phyloP scores from a whole-genome alignment of 2,888 invertebrate genomes.

The Rutpela maculata region DNA sequence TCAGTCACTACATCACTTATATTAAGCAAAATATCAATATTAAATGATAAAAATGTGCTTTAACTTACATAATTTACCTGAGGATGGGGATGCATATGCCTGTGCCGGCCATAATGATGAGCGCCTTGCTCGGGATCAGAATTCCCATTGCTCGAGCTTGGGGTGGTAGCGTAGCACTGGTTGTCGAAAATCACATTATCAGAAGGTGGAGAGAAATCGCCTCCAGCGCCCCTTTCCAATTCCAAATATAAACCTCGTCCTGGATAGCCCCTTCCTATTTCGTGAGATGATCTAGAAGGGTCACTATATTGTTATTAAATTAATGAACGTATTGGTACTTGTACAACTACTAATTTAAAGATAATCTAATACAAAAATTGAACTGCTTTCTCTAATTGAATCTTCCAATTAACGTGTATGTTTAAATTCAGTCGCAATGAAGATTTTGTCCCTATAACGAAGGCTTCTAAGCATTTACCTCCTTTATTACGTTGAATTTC shows the following conservation, averaged over 20 bases:
- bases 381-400: neutral
- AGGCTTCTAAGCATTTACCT: too few relatives aligned
- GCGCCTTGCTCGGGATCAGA: constrained; percentile 88
- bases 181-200: constrained; percentile 96
- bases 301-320: constrained; percentile 47
- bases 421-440: too few relatives aligned
- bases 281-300: constrained; percentile 80
- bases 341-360: neutral
- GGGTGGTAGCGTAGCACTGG: constrained; percentile 96
- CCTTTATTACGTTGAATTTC: too few relatives aligned
- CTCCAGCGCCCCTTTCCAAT: constrained; percentile 81
- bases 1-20: too few relatives aligned
- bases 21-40: neutral
- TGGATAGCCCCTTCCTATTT: constrained; percentile 83
- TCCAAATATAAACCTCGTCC: constrained; percentile 87
- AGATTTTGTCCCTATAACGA: too few relatives aligned
- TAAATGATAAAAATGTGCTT: neutral
- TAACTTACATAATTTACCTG: constrained; percentile 59
- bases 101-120: constrained; percentile 78
- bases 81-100: constrained; percentile 76
- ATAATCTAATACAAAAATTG: neutral
- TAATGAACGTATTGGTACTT: neutral
- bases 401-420: neutral
- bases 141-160: constrained; percentile 94
- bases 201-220: constrained; percentile 88